Base-by-base conservation (phyloP, 2,797 vertebrate species). In the Sandelia bainsii region DNA sequence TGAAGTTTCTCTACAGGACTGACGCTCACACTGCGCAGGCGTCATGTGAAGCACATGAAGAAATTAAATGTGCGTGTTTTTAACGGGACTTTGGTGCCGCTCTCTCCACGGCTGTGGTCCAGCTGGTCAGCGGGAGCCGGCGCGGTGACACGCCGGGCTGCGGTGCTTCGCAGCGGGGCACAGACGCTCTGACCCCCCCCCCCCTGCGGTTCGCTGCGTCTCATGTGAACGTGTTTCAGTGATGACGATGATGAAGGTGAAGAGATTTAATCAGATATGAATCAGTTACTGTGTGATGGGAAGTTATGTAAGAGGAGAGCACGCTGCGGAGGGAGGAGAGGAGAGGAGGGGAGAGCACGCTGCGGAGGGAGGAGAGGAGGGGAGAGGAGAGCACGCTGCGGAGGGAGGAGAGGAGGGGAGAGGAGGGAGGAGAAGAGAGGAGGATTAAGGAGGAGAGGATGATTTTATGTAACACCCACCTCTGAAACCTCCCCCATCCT, bases 381-480 rank as follows among this genome's bases (percentile, higher is more conserved):
- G n/a, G n/a, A 29, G 42, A 4, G 37, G 58, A 1, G 65, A 61
- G 69, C 49, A 16, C 25, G 9, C 46, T 7, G 63, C 32, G 50
- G 29, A 59, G 51, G 73, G n/a, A n/a, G n/a, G n/a, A n/a, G n/a
- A n/a, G 72, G 57, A 16, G 16, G 42, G 51, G 22, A 22, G 23
- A 22, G 32, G 32, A 40, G 20, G 8, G 44, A 39, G 39, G 40
- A 5, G 17, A 29, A 45, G 60, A 54, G 59, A 63, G 63, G 29
- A 12, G 80, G 86, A 86, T 86, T 83, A 80, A 66, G 73, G 51
- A 81, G 62, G 32, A 63, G 65, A 66, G 83, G 61, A 81, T 59
- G 72, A 73, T 14, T 85, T 89, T 87, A 87, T 81, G 75, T 90
- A 85, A 89, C 84, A 39, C 25, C 39, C 4, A 4, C 52, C 65